Conservation (phyloP, 2,113 vertebrate genomes). For the Callorhinus ursinus region DNA sequence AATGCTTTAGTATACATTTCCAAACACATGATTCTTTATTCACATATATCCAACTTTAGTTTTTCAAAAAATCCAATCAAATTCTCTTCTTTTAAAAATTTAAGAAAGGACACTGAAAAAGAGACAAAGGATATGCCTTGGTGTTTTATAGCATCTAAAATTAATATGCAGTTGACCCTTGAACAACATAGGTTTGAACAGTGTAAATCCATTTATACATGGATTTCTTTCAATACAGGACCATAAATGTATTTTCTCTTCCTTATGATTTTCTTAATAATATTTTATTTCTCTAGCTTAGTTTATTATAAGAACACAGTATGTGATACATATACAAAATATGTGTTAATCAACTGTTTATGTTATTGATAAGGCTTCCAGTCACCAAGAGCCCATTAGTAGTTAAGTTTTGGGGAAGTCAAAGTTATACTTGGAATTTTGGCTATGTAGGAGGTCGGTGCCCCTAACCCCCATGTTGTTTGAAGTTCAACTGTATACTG, state of each 20-base stretch:
- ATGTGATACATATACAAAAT: not conserved
- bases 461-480: not conserved
- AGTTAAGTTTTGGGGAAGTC: not conserved
- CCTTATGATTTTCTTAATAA: not conserved
- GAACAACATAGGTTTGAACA: not conserved
- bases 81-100: not conserved
- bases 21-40: not conserved
- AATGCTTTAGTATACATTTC: too few species aligned
- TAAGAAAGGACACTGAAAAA: not conserved
- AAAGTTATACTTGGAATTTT: not conserved
- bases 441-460: not conserved
- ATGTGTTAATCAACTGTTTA: not conserved
- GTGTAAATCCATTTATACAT: not conserved
- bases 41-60: not conserved
- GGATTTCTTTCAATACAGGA: not conserved
- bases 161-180: not conserved
- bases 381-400: not conserved
- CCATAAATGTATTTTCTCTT: not conserved
- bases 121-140: not conserved
- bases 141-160: not conserved
- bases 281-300: not conserved
- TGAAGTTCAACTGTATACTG: not conserved
- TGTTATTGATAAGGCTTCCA: not conserved
- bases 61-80: not conserved
- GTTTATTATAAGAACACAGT: not conserved